These are phyloP conservation scores for Melinopterus prodromus DNA, from an alignment of 2,888 invertebrate genomes.

Conservation along the genomic window DNA sequence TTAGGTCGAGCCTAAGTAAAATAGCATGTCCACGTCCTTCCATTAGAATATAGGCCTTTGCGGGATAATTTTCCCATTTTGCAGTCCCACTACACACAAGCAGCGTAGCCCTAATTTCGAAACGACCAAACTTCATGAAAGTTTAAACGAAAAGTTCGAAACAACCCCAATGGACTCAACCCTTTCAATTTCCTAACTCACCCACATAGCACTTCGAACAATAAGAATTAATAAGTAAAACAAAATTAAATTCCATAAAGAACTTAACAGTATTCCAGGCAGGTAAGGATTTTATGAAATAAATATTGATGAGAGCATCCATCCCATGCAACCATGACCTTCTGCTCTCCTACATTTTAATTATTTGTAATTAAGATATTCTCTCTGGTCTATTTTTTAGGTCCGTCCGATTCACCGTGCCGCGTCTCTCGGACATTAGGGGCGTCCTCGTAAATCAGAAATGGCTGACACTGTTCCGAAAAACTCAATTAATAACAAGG, in stretches of 20 bases:
- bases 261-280: background rate
- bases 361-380: slow-evolving; percentile 47
- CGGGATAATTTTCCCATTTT: slow-evolving; percentile 20
- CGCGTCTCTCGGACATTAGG: slow-evolving; percentile 41
- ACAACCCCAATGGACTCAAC: background rate
- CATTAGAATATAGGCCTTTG: background rate
- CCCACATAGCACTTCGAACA: background rate
- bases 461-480: slow-evolving; percentile 50
- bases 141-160: slow-evolving; percentile 19
- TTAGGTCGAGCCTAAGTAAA: background rate
- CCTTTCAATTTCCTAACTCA: slow-evolving; percentile 17
- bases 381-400: slow-evolving; percentile 38
- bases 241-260: background rate
- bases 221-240: slow-evolving; percentile 10
- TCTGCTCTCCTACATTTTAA: slow-evolving; percentile 35
- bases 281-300: slow-evolving; percentile 24
- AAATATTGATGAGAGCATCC: slow-evolving; percentile 35
- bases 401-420: slow-evolving; percentile 45
- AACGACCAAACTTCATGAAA: slow-evolving; percentile 17
- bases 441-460: slow-evolving; percentile 48
- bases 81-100: slow-evolving; percentile 16
- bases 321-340: background rate
- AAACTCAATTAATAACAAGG: slow-evolving; percentile 49
- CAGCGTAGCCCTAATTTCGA: slow-evolving; percentile 13
- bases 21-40: background rate